Evolutionary conservation across 1,140 invertebrate species (phyloP), one percentile per base, ranked within the genome.

Genomic region (Panagrolaimus sp.): DNA sequence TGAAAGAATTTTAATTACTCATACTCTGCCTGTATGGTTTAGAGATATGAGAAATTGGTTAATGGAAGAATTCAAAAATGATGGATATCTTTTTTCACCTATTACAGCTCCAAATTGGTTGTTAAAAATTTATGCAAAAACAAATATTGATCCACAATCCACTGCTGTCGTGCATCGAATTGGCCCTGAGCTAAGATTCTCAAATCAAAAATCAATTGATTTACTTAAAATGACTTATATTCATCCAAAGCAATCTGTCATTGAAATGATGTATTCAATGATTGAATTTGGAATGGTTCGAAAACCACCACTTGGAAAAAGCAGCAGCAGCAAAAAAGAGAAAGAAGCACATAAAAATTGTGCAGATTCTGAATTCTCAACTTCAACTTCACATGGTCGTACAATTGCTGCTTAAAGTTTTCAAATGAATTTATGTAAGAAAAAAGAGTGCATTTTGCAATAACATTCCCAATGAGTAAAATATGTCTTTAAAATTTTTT

Each of bases 1-100:
- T 78, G 73, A 85, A 69, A 63, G 76, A 25, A 72, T 81, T 63
- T 69, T 84, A 79, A 83, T 62, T 72, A 84, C 70, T 67, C 83
- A 51, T 78, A 80, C 65, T 65, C 83, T 43, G 25, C 84, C 63
- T 31, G 73, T 83, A 61, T 85, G 84, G 84, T 81, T 85, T 75
- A 79, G 77, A 47, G 84, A 85, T 57, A 84, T 85, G 27, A 80
- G 82, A 16, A 73, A 81, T 48, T 76, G 80, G 64, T 53, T 85
- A 27, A 66, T 77, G 20, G 80, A 84, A 67, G 78, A 79, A 63
- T 79, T 80, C 53, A 73, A 70, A 71, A 11, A 7, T 31, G 70
- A 70, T 4, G 67, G 71, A 25, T 72, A 74, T 44, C 14, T 66
- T 7, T 11, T 72, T 67, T 73, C 71, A 1, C 71, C 70, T 1